Percentiles rank a stretch among this genome's conserved stretches.
phyloP scores from a whole-genome alignment of 2,113 vertebrate species.

The Actinemys pallida region DNA sequence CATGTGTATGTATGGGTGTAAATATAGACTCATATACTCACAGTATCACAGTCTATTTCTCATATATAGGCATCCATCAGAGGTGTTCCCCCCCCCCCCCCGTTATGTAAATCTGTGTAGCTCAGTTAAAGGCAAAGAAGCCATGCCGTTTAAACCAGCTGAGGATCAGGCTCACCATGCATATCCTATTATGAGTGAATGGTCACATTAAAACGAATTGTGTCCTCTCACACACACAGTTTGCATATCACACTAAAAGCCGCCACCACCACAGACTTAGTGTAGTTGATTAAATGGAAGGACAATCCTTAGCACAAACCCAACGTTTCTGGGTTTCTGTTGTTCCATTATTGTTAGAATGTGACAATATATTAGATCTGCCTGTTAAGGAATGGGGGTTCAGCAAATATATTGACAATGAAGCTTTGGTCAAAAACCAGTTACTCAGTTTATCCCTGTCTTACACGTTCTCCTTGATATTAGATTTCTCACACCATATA shows the following conservation, averaged over 20 bases:
- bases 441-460: fast-evolving
- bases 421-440: fast-evolving
- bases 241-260: not conserved
- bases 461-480: fast-evolving
- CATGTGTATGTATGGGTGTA: fast-evolving
- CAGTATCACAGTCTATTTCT: fast-evolving
- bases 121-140: fast-evolving
- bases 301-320: not conserved
- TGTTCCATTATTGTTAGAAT: not conserved
- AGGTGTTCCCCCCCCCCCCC: not conserved
- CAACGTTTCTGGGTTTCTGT: not conserved
- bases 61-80: not conserved
- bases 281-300: not conserved
- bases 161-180: fast-evolving
- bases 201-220: fast-evolving
- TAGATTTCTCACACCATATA: not conserved
- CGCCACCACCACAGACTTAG: not conserved
- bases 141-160: fast-evolving
- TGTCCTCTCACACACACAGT: fast-evolving
- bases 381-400: not conserved
- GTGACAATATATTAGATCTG: not conserved
- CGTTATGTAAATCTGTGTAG: fast-evolving
- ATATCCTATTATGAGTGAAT: fast-evolving
- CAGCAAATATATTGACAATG: not conserved
- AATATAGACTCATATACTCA: fast-evolving